Conservation (phyloP, 2,797 vertebrate genomes). For the Halcyon chelicuti region DNA sequence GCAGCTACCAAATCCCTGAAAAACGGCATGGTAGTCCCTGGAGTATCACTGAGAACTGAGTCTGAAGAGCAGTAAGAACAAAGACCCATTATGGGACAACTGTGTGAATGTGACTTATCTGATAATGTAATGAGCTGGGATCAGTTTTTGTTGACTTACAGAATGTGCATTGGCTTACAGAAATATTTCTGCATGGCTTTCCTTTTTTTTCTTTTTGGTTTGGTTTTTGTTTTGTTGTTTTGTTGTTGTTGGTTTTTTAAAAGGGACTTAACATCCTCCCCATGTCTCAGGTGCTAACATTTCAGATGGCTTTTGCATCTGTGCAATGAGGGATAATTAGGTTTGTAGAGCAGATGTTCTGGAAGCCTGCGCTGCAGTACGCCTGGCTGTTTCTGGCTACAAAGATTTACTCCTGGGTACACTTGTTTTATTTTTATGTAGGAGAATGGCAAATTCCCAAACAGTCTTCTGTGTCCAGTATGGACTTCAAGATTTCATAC, state of each 20-base stretch:
- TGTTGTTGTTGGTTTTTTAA: no score
- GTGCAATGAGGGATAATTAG: constrained; percentile 46
- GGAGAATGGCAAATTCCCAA: constrained; percentile 14
- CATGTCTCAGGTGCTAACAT: constrained; percentile 3
- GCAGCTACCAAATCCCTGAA: not conserved
- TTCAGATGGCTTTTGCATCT: constrained; percentile 43
- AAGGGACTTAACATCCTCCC: not conserved
- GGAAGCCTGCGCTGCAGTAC: constrained; percentile 41
- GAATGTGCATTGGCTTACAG: not conserved
- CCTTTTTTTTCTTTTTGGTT: not conserved
- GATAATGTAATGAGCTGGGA: not conserved
- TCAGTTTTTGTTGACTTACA: not conserved
- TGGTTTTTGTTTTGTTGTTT: no score
- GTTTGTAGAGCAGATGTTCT: constrained; percentile 68
- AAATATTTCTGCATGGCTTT: not conserved
- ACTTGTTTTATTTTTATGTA: constrained; percentile 8
- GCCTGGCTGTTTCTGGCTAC: constrained; percentile 40
- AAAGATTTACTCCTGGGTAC: constrained; percentile 29
- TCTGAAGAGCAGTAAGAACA: not conserved
- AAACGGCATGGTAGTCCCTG: not conserved
- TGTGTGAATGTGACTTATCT: not conserved
- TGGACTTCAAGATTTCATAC: not conserved
- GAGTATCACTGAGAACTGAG: not conserved
- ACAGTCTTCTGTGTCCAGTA: not conserved
- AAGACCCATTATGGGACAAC: not conserved